phyloP scores from a whole-genome alignment of 2,113 vertebrate species.

The Phocoena phocoena region DNA sequence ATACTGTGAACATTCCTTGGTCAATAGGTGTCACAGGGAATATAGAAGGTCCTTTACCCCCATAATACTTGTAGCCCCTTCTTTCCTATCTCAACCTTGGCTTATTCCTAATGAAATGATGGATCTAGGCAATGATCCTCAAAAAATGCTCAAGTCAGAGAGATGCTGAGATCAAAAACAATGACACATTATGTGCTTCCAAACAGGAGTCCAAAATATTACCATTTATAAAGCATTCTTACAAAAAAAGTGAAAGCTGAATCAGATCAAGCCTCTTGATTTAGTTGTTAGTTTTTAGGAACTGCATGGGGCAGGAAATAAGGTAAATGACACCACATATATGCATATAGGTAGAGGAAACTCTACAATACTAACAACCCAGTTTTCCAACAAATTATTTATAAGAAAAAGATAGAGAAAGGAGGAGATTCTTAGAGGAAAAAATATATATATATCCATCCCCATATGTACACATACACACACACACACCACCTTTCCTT shows the following conservation, averaged over 20 bases:
- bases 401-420: background rate
- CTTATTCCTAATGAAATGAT: background rate
- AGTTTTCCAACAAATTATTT: background rate
- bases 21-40: background rate
- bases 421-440: background rate
- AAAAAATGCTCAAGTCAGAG: background rate
- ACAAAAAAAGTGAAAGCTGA: background rate
- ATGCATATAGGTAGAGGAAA: background rate
- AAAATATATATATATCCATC: background rate
- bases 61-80: background rate
- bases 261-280: background rate
- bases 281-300: background rate
- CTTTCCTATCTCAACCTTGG: background rate
- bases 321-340: background rate
- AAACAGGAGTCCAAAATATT: background rate
- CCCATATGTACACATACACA: background rate
- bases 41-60: background rate
- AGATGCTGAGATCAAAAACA: background rate
- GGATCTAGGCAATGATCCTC: background rate
- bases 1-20: background rate
- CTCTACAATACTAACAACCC: background rate
- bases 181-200: background rate
- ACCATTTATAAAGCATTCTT: background rate
- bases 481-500: background rate
- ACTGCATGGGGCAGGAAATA: background rate